These are phyloP conservation scores for Schizothorax lantsangensis DNA, from an alignment of 2,797 vertebrate genomes.

Conservation along the genomic window DNA sequence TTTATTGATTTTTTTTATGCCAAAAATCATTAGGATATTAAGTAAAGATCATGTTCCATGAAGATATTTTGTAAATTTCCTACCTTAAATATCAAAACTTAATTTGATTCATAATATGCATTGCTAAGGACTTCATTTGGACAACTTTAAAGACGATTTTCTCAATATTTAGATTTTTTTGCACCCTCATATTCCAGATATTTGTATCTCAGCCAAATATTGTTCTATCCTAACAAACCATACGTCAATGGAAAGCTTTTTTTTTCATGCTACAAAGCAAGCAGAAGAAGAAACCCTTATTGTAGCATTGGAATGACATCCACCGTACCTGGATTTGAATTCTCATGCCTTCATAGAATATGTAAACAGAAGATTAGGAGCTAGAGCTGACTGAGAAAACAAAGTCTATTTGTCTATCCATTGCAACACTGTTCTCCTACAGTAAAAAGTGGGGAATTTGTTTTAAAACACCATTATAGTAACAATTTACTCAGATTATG, in stretches of 20 bases:
- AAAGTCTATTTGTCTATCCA: no score
- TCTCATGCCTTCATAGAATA: background rate
- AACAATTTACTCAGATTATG: background rate
- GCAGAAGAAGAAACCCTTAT: background rate
- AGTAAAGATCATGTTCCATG: no score
- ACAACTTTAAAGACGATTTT: no score
- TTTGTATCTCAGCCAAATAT: no score
- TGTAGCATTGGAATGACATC: background rate
- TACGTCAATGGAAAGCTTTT: background rate
- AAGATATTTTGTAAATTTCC: no score
- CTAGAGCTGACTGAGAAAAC: background rate
- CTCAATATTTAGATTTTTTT: no score
- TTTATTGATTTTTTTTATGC: no score
- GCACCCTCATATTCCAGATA: no score
- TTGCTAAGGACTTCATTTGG: no score
- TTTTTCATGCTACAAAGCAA: background rate
- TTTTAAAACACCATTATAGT: background rate
- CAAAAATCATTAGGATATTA: no score
- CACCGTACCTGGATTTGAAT: background rate
- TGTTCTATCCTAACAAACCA: background rate
- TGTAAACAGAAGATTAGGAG: conserved; percentile 15
- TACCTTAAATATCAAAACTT: no score
- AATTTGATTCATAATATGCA: no score
- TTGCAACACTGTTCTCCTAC: background rate
- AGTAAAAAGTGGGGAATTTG: background rate